A percentile compares a stretch with the other conserved stretches of the same genome.
Evolutionary conservation across 2,888 invertebrate genomes (phyloP).

Genomic region (Ditylenchus weischeri): DNA sequence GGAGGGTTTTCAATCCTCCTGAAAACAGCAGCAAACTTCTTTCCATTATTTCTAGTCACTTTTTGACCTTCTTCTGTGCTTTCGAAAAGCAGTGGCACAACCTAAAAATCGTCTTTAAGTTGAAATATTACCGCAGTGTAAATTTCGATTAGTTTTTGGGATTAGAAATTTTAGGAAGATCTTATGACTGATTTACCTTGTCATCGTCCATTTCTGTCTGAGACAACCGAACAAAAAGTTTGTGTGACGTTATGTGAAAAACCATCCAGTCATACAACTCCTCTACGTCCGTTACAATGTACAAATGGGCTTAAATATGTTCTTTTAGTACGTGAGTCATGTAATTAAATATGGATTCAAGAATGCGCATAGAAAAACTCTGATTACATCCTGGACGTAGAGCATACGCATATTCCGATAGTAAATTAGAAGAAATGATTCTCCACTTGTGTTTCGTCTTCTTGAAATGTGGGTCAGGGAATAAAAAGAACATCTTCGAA

Average conservation of each 20-base stretch:
- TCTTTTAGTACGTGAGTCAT: background rate
- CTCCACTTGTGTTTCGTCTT: slow-evolving; percentile 98
- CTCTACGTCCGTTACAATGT: slow-evolving; percentile 95
- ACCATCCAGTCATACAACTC: slow-evolving; percentile 97
- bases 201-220: slow-evolving; percentile 60
- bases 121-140: no score
- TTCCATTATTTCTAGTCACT: slow-evolving; percentile 88
- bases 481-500: slow-evolving; percentile 83
- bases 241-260: slow-evolving; percentile 81
- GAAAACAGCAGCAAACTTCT: slow-evolving; percentile 79
- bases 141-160: no score
- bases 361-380: no score
- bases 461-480: slow-evolving; percentile 99
- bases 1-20: slow-evolving; percentile 35
- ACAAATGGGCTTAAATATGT: slow-evolving; percentile 65
- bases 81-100: slow-evolving; percentile 78
- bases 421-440: slow-evolving; percentile 84
- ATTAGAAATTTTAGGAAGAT: no score
- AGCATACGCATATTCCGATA: slow-evolving; percentile 95
- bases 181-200: slow-evolving; percentile 61
- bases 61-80: slow-evolving; percentile 98
- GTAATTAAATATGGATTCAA: background rate
- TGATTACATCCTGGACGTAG: slow-evolving; percentile 34
- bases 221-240: slow-evolving; percentile 69
- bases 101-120: no score